Evolutionary conservation across 2,888 invertebrate genomes (phyloP), one percentile per base, ranked within the genome.

Genomic region (Oeneis ivallda): DNA sequence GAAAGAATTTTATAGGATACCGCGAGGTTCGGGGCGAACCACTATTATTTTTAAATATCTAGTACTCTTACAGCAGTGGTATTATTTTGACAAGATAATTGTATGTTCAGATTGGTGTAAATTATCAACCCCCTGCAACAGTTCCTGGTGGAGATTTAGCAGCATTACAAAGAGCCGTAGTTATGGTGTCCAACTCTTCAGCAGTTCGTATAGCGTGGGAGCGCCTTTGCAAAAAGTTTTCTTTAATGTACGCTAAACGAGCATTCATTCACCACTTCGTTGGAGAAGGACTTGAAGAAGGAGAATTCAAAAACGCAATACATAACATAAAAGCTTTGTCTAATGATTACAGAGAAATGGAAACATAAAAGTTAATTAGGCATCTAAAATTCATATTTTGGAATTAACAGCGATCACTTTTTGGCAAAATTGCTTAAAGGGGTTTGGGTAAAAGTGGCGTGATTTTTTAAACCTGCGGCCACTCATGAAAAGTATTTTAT

Each of bases 181-280:
- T 96, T 69, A 97, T 97, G 95, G 92, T 98, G 62, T 95, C 96
- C 64, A 98, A 98, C 82, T 96, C 83, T 58, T 92, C 97, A 75
- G 95, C 94, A 43, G 95, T 98, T 68, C 94, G 95, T 62, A 93
- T 94, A 34, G 95, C 96, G 5, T 98, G 98, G 98, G 93, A 94
- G 67, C 93, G 95, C 62, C 87, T 98, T 17, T 93, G 94, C 75
- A 93, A 93, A 75, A 98, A 98, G 83, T 97, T 95, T 81, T 95
- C 95, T 68, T 83, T 96, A 60, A 96, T 98, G 94, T 97, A 95
- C 77, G 92, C 94, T 65, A 96, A 97, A 80, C 93, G 96, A 65
- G 97, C 97, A 6, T 98, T 98, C 82, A 94, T 98, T 13, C 97
- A 98, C 85, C 98, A 98, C 92, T 98, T 95, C 76, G 92, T 95